Base-by-base conservation (phyloP, 2,797 vertebrate genomes). In the Moxostoma hubbsi region DNA sequence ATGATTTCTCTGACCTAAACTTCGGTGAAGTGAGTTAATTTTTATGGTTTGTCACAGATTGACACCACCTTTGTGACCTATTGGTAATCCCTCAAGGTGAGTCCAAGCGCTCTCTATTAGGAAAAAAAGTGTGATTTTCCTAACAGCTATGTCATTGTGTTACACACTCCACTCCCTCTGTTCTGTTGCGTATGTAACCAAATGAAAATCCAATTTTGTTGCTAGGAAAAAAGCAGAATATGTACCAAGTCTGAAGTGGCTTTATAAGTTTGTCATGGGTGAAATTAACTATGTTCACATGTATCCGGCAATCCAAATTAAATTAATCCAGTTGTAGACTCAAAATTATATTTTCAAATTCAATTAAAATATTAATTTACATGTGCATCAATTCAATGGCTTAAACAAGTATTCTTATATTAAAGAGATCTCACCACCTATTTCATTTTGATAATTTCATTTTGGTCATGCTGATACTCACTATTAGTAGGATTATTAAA, bases 21-120 rank as follows among this genome's bases (percentile, higher is more conserved):
- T 57, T 79, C 68, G 15, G 12, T 65, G 68, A 65, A 79, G 15
- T 1, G 5, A 78, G 77, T 79, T 79, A 72, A 71, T 71, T 64
- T 49, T 9, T 72, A 72, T 5, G 13, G 43, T 55, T 72, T 63
- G 51, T 72, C 77, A 79, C 36, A 64, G 50, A 64, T 79, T 79
- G 59, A 71, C 77, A 36, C 63, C 36, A 64, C 18, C 61, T 9
- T 57, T 45, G 18, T 57, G 62, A 75, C 62, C 46, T 43, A 43
- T 15, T 46, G 4, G 6, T 47, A 47, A 53, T 69, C 18, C 9
- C 9, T 55, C 45, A 47, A 47, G 9, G 77, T 62, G 18, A 54
- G 10, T 7, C 9, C 47, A 55, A 73, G 63, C 49, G 67, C 50
- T 50, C 79, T 66, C 36, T 46, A 72, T 73, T 76, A 66, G 75